Conservation (phyloP, 2,797 vertebrate genomes). For the Gastrophryne carolinensis region DNA sequence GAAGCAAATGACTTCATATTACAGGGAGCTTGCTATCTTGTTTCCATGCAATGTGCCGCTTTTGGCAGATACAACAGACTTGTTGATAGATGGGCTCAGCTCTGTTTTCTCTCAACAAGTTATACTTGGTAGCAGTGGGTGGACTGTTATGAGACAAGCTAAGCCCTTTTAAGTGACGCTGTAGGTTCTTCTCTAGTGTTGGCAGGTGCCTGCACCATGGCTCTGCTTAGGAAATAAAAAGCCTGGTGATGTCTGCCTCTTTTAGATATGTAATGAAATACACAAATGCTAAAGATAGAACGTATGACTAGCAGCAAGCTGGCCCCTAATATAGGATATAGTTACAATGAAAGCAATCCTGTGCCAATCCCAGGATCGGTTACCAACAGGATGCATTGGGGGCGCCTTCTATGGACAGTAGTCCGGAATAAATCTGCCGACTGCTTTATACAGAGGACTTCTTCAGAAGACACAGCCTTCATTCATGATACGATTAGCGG, state of each 20-base stretch:
- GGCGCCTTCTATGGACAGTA: constrained; percentile 33
- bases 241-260: constrained; percentile 1
- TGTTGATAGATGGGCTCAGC: neutral
- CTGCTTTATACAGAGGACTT: neutral
- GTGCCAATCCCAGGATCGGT: neutral
- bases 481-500: neutral
- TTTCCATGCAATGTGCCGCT: neutral
- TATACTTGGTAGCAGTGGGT: neutral
- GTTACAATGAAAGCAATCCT: constrained; percentile 21
- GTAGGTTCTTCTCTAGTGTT: neutral
- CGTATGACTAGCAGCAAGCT: constrained; percentile 12
- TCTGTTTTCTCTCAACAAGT: neutral
- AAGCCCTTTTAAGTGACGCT: neutral
- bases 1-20: neutral
- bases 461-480: neutral
- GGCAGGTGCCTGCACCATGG: constrained; percentile 10
- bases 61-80: neutral
- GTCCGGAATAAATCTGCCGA: neutral
- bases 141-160: constrained; percentile 8
- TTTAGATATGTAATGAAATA: constrained; percentile 32
- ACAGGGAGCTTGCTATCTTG: neutral
- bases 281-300: constrained; percentile 31
- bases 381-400: constrained; percentile 9
- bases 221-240: constrained; percentile 30
- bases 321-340: constrained; percentile 20